A percentile compares a stretch with the other conserved stretches of the same genome.
These are phyloP conservation scores for Thecocarcelia acutangulata DNA, from an alignment of 2,888 invertebrate genomes.

Conservation along the genomic window DNA sequence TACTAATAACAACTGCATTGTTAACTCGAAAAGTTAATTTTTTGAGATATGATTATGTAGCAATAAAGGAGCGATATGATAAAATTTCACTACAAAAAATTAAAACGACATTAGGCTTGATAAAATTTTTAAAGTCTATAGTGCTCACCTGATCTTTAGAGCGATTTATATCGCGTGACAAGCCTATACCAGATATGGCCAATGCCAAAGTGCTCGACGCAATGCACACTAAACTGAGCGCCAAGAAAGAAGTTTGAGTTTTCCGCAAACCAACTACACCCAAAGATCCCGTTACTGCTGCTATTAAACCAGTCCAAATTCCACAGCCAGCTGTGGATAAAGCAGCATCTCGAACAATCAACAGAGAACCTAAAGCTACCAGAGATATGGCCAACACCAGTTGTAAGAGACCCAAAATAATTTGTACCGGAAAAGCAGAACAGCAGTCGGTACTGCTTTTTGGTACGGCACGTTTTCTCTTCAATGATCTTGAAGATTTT, in stretches of 20 bases:
- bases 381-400: slow-evolving; percentile 78
- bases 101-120: too few species aligned
- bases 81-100: too few species aligned
- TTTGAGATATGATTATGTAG: too few species aligned
- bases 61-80: too few species aligned
- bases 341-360: slow-evolving; percentile 79
- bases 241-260: slow-evolving; percentile 80
- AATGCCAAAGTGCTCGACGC: slow-evolving; percentile 80
- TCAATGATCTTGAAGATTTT: slow-evolving; percentile 71
- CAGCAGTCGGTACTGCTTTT: slow-evolving; percentile 74
- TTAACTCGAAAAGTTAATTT: too few species aligned
- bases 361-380: slow-evolving; percentile 79
- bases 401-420: slow-evolving; percentile 79
- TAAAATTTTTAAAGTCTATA: too few species aligned
- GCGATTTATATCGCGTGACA: slow-evolving; percentile 80
- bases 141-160: slow-evolving; percentile 75
- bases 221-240: slow-evolving; percentile 80
- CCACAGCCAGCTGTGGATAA: slow-evolving; percentile 79
- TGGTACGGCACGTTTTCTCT: slow-evolving; percentile 62
- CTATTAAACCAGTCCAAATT: slow-evolving; percentile 80
- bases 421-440: slow-evolving; percentile 78
- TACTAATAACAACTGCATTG: too few species aligned
- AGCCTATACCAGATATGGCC: slow-evolving; percentile 80
- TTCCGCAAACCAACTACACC: slow-evolving; percentile 81
- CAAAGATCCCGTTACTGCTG: slow-evolving; percentile 80